Base-by-base conservation (phyloP, 2,888 invertebrate genomes). In the Cheilosia scutellata region DNA sequence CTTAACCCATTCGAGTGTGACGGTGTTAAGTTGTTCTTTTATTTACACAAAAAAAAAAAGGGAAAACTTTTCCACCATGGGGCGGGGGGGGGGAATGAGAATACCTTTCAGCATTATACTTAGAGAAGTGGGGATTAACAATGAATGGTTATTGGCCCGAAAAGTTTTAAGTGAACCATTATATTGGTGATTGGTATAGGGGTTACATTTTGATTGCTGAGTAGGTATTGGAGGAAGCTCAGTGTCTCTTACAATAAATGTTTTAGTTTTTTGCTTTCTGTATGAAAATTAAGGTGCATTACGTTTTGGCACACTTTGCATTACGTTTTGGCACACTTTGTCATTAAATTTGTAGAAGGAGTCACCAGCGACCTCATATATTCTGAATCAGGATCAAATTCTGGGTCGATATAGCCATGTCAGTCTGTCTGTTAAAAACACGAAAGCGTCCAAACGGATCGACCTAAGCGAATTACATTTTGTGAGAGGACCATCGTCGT, bases 21-120 rank as follows among this genome's bases (percentile, higher is more conserved):
- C 66, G 72, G 82, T 82, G 82, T 77, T 71, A 82, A 82, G 76
- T 58, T 76, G 82, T 82, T 76, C 60, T 58, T 70, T 71, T 71
- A 60, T 71, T 76, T 60, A 40, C 42, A 55, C 29, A n/a, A 62
- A 13, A 37, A 20, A 51, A 25, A 20, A 42, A 20, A 42, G 16
- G 16, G 16, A 13, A 11, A 53, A 68, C 40, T 37, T 37, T 66
- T 37, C 6, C 2, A 49, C 2, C 2, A 25, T 37, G 5, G 7
- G 13, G 47, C 11, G 29, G 37, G 47, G 37, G 42, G n/a, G 5
- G 13, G 7, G n/a, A 9, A 70, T 27, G 25, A 63, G 63, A 5
- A 68, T 31, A 31, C 49, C 49, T 62, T 72, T 68, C 42, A 72
- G 60, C 66, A 66, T 60, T 74, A 80, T 74, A 31, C 65, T 40